Base-by-base conservation (phyloP, 2,113 vertebrate genomes). In the Ageneiosus marmoratus region DNA sequence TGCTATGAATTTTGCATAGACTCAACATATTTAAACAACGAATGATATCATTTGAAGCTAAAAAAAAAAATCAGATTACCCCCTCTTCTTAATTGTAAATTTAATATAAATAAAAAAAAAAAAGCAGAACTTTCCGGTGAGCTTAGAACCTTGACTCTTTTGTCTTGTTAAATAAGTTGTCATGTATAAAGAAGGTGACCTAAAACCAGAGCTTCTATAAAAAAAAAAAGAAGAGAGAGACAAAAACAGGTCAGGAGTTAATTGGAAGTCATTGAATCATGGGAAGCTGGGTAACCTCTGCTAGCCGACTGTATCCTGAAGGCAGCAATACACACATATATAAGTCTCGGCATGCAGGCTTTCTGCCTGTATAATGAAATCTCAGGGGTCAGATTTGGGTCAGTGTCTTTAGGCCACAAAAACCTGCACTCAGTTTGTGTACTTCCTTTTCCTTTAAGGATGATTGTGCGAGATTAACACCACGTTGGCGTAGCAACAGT, bases 351-450 rank as follows among this genome's bases (percentile, higher is more conserved):
- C 81, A 46, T 20, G 80, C 16, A 55, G 65, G 13, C n/a, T 29
- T 60, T 74, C 46, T 34, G 67, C 56, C 51, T n/a, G 73, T 37
- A 67, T 77, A 80, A 83, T 55, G 27, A 83, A 86, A 86, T 80
- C 63, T 80, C 55, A 58, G 4, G 24, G 84, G 86, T 87, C 84
- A 87, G 34, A 77, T 80, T 13, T 48, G 13, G 86, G 88, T 86
- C 84, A 75, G 62, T 11, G 34, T 29, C 46, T 78, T 72, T 55
- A 62, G 81, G 37, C n/a, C 18, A 53, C 4, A 37, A 55, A 32
- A 22, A 46, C 22, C 0, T 46, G 44, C n/a, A 27, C n/a, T 29
- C 69, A n/a, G 11, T 51, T 29, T 50, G 46, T 8, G 46, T 32
- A 20, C 48, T 53, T 29, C 1, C 27, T 18, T 16, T 74, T 32